A percentile compares a stretch with the other conserved stretches of the same genome.
Conservation (phyloP, 2,888 invertebrate species). For the Nomada goodeniana region DNA sequence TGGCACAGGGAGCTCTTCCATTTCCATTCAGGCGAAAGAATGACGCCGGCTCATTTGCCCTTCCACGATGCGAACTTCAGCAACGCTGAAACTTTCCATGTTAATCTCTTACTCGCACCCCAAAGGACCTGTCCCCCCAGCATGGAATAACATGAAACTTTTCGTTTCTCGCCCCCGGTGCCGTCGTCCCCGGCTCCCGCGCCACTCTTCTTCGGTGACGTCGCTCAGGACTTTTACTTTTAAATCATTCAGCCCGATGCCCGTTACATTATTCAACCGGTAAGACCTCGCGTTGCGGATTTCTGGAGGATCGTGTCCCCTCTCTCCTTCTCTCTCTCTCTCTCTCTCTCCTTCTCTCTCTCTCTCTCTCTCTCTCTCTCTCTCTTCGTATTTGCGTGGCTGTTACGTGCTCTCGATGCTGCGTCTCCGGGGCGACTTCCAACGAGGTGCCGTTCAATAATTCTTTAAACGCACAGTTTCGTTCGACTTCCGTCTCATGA, state of each 20-base stretch:
- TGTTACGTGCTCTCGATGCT: conserved; percentile 56
- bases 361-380: conserved; percentile 36
- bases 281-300: conserved; percentile 76
- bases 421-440: conserved; percentile 45
- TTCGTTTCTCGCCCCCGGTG: conserved; percentile 60
- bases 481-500: conserved; percentile 42
- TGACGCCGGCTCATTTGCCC: conserved; percentile 68
- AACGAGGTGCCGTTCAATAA: conserved; percentile 62
- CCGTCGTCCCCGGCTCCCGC: neutral
- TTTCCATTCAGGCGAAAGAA: conserved; percentile 61
- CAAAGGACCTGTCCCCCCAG: conserved; percentile 63
- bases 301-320: conserved; percentile 65
- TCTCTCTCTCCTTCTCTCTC: conserved; percentile 40
- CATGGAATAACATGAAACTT: conserved; percentile 73
- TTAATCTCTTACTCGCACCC: conserved; percentile 74
- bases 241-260: conserved; percentile 81
- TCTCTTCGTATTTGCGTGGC: conserved; percentile 51
- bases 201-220: conserved; percentile 59
- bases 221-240: conserved; percentile 80
- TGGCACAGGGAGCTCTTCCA: conserved; percentile 38
- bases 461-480: conserved; percentile 48
- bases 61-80: conserved; percentile 64
- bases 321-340: conserved; percentile 39
- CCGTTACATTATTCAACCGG: conserved; percentile 81
- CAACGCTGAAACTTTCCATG: conserved; percentile 74